Conservation (phyloP, 1,140 invertebrate species). For the Melipona quadrifasciata region DNA sequence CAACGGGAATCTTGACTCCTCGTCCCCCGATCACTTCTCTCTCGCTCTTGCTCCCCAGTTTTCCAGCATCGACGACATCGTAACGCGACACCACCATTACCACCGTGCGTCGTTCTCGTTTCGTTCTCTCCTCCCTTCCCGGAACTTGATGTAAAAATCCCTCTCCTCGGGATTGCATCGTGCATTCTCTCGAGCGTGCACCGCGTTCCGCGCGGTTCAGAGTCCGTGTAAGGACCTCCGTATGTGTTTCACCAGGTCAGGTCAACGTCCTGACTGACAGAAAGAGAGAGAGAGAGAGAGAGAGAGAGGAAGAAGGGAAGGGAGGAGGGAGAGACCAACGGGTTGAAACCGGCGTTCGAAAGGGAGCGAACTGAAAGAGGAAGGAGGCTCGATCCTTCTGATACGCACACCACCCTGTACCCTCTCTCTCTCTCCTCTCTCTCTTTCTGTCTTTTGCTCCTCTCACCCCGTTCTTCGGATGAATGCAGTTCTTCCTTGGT, state of each 20-base stretch:
- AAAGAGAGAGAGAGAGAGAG: constrained; percentile 24
- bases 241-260: constrained; percentile 83
- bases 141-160: constrained; percentile 71
- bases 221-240: constrained; percentile 76
- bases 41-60: neutral
- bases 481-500: constrained; percentile 71
- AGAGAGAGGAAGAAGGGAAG: constrained; percentile 36
- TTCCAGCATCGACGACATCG: neutral
- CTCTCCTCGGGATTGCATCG: constrained; percentile 72
- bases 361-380: constrained; percentile 34
- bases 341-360: constrained; percentile 34
- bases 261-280: constrained; percentile 79
- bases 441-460: constrained; percentile 27
- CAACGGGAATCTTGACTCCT: constrained; percentile 35
- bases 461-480: constrained; percentile 41
- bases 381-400: constrained; percentile 71
- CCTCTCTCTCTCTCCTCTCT: constrained; percentile 38
- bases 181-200: constrained; percentile 60
- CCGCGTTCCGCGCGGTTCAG: constrained; percentile 52
- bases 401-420: constrained; percentile 52
- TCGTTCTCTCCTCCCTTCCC: constrained; percentile 5
- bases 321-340: neutral
- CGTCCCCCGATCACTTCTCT: constrained; percentile 4
- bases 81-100: constrained; percentile 33
- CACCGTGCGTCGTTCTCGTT: neutral